Percentiles rank a stretch among this genome's conserved stretches.
These are phyloP conservation scores for Muscidifurax raptorellus DNA, from an alignment of 1,140 invertebrate species.

Conservation along the genomic window DNA sequence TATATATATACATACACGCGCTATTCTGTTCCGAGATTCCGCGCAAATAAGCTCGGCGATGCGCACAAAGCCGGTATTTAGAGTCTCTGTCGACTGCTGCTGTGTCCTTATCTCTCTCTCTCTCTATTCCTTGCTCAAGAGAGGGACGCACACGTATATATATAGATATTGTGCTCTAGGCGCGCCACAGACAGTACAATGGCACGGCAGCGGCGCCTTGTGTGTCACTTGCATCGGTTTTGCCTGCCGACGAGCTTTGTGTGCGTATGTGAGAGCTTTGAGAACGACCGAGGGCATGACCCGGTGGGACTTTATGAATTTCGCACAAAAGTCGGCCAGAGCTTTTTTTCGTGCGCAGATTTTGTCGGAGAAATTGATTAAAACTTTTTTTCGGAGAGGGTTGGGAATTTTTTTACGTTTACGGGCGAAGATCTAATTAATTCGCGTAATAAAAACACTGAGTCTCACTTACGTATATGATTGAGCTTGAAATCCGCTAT, in stretches of 20 bases:
- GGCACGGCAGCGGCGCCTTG: too few species aligned
- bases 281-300: background rate
- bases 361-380: background rate
- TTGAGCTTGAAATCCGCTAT: too few species aligned
- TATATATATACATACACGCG: too few species aligned
- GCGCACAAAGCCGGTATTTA: constrained; percentile 8
- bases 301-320: constrained; percentile 30
- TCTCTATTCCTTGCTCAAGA: background rate
- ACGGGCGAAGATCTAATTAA: background rate
- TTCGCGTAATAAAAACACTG: too few species aligned
- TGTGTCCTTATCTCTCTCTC: background rate
- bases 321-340: constrained; percentile 3
- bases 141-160: background rate
- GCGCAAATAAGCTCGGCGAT: constrained; percentile 16
- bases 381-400: background rate
- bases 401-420: too few species aligned
- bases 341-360: background rate
- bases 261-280: background rate
- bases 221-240: background rate
- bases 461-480: too few species aligned
- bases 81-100: background rate
- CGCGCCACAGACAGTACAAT: background rate
- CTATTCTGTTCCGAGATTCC: background rate
- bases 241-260: background rate
- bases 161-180: background rate